Conservation (phyloP, 2,797 vertebrate species). For the Silurus aristotelis region DNA sequence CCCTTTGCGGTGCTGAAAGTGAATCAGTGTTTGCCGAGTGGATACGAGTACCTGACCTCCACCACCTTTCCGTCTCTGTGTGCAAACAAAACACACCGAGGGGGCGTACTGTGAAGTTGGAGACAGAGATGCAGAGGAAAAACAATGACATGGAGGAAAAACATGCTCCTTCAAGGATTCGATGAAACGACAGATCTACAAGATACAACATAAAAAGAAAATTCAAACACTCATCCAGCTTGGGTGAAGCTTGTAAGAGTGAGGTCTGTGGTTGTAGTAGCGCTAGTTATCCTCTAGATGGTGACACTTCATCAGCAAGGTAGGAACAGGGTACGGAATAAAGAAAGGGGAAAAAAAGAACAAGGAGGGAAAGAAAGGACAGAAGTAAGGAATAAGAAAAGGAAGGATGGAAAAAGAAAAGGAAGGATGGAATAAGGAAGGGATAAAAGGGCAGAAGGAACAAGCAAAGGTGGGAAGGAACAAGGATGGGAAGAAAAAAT, state of each 20-base stretch:
- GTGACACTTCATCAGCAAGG: constrained; percentile 70
- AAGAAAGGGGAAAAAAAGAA: too few species aligned
- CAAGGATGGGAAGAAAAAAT: too few species aligned
- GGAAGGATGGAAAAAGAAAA: too few species aligned
- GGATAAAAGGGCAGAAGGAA: too few species aligned
- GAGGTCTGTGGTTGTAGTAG: constrained; percentile 61
- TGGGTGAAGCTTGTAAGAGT: background rate
- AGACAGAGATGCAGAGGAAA: constrained; percentile 24
- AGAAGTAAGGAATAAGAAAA: too few species aligned
- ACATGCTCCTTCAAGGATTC: background rate
- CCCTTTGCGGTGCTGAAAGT: constrained; percentile 25
- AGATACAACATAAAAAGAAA: background rate
- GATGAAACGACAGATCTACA: too few species aligned
- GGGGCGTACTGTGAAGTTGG: constrained; percentile 11
- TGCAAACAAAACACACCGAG: constrained; percentile 48
- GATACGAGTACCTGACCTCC: constrained; percentile 28
- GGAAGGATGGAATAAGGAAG: too few species aligned
- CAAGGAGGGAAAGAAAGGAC: too few species aligned
- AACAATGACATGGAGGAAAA: constrained; percentile 10
- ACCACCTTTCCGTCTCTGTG: constrained; percentile 35
- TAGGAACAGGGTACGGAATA: too few species aligned
- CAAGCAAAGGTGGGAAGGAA: too few species aligned
- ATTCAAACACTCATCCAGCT: background rate
- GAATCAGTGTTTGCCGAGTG: constrained; percentile 42
- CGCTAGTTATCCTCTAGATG: constrained; percentile 71